Evolutionary conservation across 2,113 vertebrate genomes (phyloP).

Genomic region (Myiozetetes cayanensis): DNA sequence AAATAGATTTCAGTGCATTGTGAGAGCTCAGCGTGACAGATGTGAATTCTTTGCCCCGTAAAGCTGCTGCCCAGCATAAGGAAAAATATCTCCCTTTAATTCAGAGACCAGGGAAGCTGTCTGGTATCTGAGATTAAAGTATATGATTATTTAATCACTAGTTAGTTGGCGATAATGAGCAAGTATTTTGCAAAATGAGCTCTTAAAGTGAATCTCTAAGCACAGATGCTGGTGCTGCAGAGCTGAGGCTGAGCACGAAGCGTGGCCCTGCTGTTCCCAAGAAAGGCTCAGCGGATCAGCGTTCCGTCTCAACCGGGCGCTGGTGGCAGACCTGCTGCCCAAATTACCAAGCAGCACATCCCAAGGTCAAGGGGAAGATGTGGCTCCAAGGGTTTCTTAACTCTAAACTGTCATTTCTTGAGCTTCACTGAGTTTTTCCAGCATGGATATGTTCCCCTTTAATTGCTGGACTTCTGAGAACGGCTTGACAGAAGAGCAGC

Average conservation of each 20-base stretch:
- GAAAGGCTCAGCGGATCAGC: accelerated
- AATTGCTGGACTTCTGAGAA: neutral
- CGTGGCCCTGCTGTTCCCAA: neutral
- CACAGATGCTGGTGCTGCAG: neutral
- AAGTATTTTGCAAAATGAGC: constrained; percentile 14
- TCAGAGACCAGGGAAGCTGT: neutral
- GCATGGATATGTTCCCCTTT: neutral
- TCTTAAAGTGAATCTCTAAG: neutral
- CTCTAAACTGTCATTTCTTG: neutral
- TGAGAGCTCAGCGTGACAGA: neutral
- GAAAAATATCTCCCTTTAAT: neutral
- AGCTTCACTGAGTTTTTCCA: neutral
- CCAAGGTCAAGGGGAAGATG: neutral
- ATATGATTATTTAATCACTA: constrained; percentile 21
- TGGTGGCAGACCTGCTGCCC: neutral
- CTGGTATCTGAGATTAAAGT: neutral
- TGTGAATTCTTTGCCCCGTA: neutral
- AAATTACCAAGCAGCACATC: neutral
- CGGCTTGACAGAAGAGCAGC: neutral
- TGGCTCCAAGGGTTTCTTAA: neutral
- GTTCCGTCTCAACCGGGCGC: accelerated
- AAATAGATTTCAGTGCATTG: neutral
- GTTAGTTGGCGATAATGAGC: constrained; percentile 6
- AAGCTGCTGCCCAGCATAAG: neutral
- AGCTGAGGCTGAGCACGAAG: neutral